Conservation (phyloP, 1,140 invertebrate genomes). For the Papilio polytes region DNA sequence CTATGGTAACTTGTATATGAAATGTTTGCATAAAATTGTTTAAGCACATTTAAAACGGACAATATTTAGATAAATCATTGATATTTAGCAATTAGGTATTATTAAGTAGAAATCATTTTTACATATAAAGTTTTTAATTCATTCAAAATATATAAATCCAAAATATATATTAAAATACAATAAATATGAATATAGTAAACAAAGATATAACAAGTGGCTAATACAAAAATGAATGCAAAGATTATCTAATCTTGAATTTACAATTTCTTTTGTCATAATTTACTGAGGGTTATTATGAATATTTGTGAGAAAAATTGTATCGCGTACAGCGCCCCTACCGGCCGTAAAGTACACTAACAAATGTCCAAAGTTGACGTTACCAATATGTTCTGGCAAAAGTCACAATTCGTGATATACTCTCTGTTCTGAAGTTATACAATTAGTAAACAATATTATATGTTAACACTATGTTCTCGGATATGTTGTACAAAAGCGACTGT, state of each 20-base stretch:
- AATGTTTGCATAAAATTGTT: not conserved
- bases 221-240: not conserved
- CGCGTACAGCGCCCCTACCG: too few species aligned
- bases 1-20: constrained; percentile 8
- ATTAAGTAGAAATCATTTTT: not conserved
- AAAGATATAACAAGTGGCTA: not conserved
- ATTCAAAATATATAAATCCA: not conserved
- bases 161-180: not conserved
- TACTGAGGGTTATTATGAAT: too few species aligned
- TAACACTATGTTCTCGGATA: not conserved
- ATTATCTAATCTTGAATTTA: too few species aligned
- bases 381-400: too few species aligned
- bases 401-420: not conserved
- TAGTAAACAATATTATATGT: not conserved
- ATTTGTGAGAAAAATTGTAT: too few species aligned
- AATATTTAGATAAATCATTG: not conserved
- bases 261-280: too few species aligned
- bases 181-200: not conserved
- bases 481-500: constrained; percentile 1
- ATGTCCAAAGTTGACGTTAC: too few species aligned
- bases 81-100: not conserved
- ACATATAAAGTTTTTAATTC: not conserved
- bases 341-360: too few species aligned
- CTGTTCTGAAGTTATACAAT: not conserved
- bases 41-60: not conserved